Evolutionary conservation across 2,797 vertebrate species (phyloP).

Genomic region (Coranthus polyacanthus): DNA sequence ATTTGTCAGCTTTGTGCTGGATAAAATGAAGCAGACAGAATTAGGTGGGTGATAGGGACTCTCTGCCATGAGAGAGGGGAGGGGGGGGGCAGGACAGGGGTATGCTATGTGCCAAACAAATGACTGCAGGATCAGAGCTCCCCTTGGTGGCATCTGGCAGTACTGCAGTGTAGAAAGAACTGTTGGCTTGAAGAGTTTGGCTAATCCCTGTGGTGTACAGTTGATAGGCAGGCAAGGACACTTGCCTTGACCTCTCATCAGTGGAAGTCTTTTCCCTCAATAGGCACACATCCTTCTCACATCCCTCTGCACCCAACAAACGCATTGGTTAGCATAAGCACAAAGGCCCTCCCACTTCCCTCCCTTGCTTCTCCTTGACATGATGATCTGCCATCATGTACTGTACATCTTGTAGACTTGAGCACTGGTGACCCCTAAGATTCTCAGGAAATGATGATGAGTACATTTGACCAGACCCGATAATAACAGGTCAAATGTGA

Average conservation of each 20-base stretch:
- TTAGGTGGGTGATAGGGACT: slow-evolving; percentile 73
- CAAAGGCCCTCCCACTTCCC: background rate
- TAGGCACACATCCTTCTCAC: slow-evolving; percentile 15
- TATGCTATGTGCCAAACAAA: background rate
- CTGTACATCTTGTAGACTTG: slow-evolving; percentile 43
- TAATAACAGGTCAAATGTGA: slow-evolving; percentile 39
- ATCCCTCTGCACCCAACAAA: background rate
- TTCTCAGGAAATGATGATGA: slow-evolving; percentile 34
- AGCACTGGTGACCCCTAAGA: slow-evolving; percentile 33
- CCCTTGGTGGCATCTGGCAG: slow-evolving; percentile 64
- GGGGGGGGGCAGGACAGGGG: slow-evolving; percentile 10
- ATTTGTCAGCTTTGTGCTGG: slow-evolving; percentile 75
- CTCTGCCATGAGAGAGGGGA: slow-evolving; percentile 45
- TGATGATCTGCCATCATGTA: slow-evolving; percentile 47
- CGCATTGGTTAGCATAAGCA: slow-evolving; percentile 39
- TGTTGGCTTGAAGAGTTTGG: slow-evolving; percentile 7
- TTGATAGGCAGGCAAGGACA: slow-evolving; percentile 67
- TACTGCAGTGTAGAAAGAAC: slow-evolving; percentile 16
- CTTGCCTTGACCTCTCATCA: slow-evolving; percentile 63
- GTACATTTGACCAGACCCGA: slow-evolving; percentile 4
- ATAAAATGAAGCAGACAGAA: slow-evolving; percentile 79
- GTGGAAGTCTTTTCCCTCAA: slow-evolving; percentile 19
- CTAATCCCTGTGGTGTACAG: slow-evolving; percentile 52
- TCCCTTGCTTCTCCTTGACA: slow-evolving; percentile 28
- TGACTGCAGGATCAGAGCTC: slow-evolving; percentile 74